Percentiles rank a stretch among this genome's conserved stretches.
Evolutionary conservation across 2,888 invertebrate species (phyloP).

Genomic region (Melangyna quadrimaculata): DNA sequence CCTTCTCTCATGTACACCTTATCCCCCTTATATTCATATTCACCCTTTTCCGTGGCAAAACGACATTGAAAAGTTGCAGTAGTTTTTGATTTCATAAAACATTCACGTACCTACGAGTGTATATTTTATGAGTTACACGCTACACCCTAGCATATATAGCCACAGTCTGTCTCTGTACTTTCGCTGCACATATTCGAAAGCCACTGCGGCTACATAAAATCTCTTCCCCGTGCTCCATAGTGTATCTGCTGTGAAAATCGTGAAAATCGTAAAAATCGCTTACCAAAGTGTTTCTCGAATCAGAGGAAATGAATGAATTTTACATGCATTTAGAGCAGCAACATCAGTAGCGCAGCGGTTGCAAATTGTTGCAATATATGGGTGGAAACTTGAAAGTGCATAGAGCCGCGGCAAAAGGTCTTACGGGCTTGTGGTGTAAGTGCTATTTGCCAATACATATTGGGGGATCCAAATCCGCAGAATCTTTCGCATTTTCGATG

Average conservation of each 20-base stretch:
- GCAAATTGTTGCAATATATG: constrained; percentile 63
- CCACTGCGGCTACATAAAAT: constrained; percentile 54
- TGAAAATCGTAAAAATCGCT: constrained; percentile 68
- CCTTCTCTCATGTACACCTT: background rate
- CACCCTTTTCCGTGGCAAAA: background rate
- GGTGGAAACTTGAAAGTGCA: constrained; percentile 47
- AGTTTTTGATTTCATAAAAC: constrained; percentile 68
- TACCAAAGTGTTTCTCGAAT: constrained; percentile 56
- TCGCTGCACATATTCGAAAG: background rate
- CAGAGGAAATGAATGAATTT: constrained; percentile 72
- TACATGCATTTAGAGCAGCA: constrained; percentile 64
- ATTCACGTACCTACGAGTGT: constrained; percentile 67
- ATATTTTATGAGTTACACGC: constrained; percentile 63
- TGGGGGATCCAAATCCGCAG: background rate
- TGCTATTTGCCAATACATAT: constrained; percentile 31
- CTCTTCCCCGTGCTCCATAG: constrained; percentile 8
- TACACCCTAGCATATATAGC: background rate
- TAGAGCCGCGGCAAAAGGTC: constrained; percentile 42
- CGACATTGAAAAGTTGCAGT: constrained; percentile 55
- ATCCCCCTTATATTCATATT: background rate
- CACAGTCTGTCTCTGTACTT: constrained; percentile 25
- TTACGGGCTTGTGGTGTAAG: constrained; percentile 3
- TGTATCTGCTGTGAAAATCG: constrained; percentile 63
- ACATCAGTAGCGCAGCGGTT: constrained; percentile 27
- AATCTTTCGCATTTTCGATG: constrained; percentile 33